A percentile compares a stretch with the other conserved stretches of the same genome.
These are phyloP conservation scores for Lasioglossum albipes DNA, from an alignment of 1,140 invertebrate species.

Conservation along the genomic window DNA sequence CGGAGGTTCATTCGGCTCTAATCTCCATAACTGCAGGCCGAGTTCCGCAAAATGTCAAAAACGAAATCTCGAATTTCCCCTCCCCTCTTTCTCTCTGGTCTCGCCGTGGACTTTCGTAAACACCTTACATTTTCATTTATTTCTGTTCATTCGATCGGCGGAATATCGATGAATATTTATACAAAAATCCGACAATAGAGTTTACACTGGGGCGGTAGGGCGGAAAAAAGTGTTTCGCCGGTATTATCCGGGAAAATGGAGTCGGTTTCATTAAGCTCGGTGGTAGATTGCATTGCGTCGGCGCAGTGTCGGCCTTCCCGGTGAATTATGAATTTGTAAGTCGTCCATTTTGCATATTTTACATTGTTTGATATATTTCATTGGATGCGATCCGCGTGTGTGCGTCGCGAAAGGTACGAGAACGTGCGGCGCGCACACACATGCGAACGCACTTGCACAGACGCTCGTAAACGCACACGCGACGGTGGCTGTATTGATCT, in stretches of 20 bases:
- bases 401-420: background rate
- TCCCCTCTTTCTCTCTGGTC: background rate
- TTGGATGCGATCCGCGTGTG: background rate
- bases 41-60: background rate
- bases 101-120: background rate
- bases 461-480: no score
- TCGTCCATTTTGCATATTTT: slow-evolving; percentile 33
- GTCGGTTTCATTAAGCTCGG: slow-evolving; percentile 18
- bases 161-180: slow-evolving; percentile 1
- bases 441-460: no score
- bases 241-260: slow-evolving; percentile 9
- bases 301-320: background rate
- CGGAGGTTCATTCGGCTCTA: background rate
- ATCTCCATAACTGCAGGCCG: background rate
- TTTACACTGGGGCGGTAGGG: background rate
- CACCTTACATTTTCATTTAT: background rate
- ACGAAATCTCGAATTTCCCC: background rate
- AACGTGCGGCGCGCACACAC: no score
- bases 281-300: background rate
- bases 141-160: background rate
- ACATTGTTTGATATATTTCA: slow-evolving; percentile 11
- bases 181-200: background rate
- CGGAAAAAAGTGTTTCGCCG: no score
- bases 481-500: background rate
- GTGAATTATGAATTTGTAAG: slow-evolving; percentile 32